Evolutionary conservation across 92 coral and sea anemone genomes (phyloP).

Genomic region (Umimayanthus chanpuru): DNA sequence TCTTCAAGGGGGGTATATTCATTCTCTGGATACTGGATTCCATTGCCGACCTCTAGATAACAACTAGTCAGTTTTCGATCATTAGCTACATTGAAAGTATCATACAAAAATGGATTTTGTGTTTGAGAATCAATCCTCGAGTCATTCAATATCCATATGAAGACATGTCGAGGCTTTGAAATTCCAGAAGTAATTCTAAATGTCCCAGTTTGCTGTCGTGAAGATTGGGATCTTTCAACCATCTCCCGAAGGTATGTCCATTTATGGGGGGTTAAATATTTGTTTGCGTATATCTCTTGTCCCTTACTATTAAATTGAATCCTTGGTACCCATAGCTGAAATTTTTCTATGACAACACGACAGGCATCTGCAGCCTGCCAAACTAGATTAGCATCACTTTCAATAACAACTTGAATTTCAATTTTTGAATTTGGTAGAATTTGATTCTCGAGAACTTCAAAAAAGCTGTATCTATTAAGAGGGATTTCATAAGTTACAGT

Average conservation of each 20-base stretch:
- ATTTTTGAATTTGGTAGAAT: too few relatives aligned
- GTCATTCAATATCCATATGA: slow-evolving; percentile 34
- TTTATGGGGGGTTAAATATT: not conserved
- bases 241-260: slow-evolving; percentile 40
- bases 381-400: slow-evolving; percentile 29
- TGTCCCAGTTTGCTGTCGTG: not conserved
- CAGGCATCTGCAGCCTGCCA: slow-evolving; percentile 19
- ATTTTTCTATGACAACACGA: too few relatives aligned
- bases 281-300: not conserved
- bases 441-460: slow-evolving; percentile 35
- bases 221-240: not conserved
- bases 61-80: not conserved
- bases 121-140: slow-evolving; percentile 11
- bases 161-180: slow-evolving; percentile 2
- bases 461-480: slow-evolving; percentile 43
- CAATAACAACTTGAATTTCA: not conserved
- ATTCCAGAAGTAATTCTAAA: slow-evolving; percentile 14
- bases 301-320: not conserved
- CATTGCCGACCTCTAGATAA: slow-evolving; percentile 20
- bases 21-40: not conserved
- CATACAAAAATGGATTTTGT: slow-evolving; percentile 27
- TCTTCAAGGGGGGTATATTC: not conserved
- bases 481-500: not conserved
- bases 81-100: slow-evolving; percentile 34
- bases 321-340: too few relatives aligned